These are phyloP conservation scores for Dendronephthya gigantea DNA, from an alignment of 64 coral and sea anemone species.

Conservation along the genomic window DNA sequence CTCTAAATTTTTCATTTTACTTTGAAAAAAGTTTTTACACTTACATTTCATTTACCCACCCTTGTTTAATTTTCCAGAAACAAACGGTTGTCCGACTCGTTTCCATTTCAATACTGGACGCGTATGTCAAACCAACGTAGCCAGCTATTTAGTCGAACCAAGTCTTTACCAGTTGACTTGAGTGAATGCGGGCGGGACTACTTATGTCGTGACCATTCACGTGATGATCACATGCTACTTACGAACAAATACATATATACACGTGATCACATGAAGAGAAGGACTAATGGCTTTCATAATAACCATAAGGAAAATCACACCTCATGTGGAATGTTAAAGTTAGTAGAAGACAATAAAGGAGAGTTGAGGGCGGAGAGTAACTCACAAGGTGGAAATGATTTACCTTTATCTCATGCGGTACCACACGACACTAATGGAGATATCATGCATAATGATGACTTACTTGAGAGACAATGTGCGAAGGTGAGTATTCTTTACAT, in stretches of 20 bases:
- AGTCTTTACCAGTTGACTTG: not conserved
- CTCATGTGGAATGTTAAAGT: not conserved
- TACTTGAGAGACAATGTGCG: not conserved
- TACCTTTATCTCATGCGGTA: not conserved
- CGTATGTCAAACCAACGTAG: not conserved
- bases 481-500: not conserved
- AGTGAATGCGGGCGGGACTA: not conserved
- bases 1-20: too few species aligned
- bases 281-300: not conserved
- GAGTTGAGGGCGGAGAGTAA: not conserved
- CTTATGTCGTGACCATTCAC: not conserved
- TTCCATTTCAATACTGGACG: not conserved
- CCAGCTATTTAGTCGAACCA: not conserved
- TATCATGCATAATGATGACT: not conserved
- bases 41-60: not conserved
- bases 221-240: not conserved
- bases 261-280: not conserved
- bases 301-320: not conserved
- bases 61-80: not conserved
- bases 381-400: not conserved
- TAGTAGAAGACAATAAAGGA: slow-evolving; percentile 3
- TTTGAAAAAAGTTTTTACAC: too few species aligned
- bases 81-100: not conserved
- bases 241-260: not conserved
- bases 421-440: not conserved